Conservation (phyloP, 2,888 invertebrate genomes). For the Drosophila tanythrix region DNA sequence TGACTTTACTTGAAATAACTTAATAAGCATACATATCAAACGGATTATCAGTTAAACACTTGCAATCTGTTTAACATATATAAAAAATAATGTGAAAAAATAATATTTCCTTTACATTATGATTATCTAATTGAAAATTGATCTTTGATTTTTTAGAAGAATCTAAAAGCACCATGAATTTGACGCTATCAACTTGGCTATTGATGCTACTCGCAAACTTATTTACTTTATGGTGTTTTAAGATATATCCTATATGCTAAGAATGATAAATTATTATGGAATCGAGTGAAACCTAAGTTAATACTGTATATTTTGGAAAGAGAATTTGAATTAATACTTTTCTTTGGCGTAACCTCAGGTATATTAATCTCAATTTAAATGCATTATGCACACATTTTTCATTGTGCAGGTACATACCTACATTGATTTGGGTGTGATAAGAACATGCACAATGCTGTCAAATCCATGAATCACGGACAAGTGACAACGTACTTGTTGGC, state of each 20-base stretch:
- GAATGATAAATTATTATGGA: not conserved
- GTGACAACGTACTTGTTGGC: constrained; percentile 37
- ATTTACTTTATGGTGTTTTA: not conserved
- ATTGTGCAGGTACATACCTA: not conserved
- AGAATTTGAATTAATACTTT: not conserved
- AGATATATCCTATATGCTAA: not conserved
- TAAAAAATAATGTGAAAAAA: not conserved
- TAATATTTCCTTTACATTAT: not conserved
- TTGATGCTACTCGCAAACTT: not conserved
- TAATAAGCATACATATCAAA: not conserved
- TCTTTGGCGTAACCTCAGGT: not conserved
- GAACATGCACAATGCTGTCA: constrained; percentile 27
- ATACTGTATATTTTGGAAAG: not conserved
- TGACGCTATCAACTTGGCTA: not conserved
- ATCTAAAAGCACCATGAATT: not conserved
- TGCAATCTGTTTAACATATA: not conserved
- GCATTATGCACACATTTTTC: constrained; percentile 4
- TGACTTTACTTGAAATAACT: not conserved
- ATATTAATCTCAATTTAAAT: constrained; percentile 5
- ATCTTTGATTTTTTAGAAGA: not conserved
- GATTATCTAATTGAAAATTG: not conserved
- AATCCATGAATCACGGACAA: constrained; percentile 52
- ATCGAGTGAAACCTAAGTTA: not conserved
- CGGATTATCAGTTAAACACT: not conserved
- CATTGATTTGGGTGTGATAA: constrained; percentile 16